These are phyloP conservation scores for Pteronotus mesoamericanus DNA, from an alignment of 2,797 vertebrate genomes.

Conservation along the genomic window DNA sequence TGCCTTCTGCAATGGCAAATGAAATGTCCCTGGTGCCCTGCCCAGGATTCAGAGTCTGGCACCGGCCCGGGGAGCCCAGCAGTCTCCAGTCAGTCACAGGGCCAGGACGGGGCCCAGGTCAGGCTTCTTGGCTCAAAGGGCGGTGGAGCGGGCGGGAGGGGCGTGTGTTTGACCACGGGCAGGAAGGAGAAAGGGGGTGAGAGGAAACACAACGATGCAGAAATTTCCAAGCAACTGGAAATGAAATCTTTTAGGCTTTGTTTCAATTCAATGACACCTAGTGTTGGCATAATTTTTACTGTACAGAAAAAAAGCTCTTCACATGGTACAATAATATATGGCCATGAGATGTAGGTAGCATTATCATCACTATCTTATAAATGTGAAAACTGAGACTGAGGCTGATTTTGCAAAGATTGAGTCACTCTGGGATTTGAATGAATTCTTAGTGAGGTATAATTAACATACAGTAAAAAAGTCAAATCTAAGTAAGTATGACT, in stretches of 20 bases:
- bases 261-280: background rate
- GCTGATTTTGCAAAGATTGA: background rate
- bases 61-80: accelerated
- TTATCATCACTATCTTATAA: background rate
- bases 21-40: background rate
- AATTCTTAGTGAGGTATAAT: background rate
- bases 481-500: background rate
- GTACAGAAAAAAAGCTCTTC: background rate
- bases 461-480: background rate
- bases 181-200: background rate
- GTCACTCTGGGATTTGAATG: background rate
- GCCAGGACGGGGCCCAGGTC: background rate
- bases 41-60: background rate
- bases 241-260: background rate
- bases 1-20: background rate
- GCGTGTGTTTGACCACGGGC: accelerated
- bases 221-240: background rate
- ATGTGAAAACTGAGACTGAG: background rate
- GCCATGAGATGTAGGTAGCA: background rate
- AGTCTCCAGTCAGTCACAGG: background rate
- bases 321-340: background rate
- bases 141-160: background rate
- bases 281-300: background rate
- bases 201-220: background rate
- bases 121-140: background rate